Conservation (phyloP, 64 coral and sea anemone species). For the Dendronephthya gigantea region DNA sequence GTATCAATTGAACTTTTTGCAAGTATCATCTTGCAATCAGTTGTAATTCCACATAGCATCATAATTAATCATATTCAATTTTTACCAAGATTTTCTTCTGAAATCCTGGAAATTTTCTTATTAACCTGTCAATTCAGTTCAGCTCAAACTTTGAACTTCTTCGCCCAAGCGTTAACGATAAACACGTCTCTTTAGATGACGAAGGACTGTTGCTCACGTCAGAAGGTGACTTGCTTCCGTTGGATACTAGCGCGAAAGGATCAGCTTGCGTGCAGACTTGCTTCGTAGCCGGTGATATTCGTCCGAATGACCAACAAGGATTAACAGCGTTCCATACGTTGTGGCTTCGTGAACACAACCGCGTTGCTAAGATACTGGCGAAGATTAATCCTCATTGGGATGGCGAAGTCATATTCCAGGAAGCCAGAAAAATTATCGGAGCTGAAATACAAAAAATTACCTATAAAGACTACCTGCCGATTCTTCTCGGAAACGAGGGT, state of each 20-base stretch:
- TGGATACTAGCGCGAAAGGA: neutral
- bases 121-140: no score
- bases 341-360: constrained; percentile 24
- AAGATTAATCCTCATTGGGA: constrained; percentile 8
- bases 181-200: neutral
- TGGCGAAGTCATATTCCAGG: constrained; percentile 33
- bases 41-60: no score
- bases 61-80: no score
- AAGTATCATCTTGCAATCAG: no score
- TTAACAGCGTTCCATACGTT: constrained; percentile 33
- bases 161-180: no score
- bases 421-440: constrained; percentile 31
- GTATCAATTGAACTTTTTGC: no score
- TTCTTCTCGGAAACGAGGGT: neutral
- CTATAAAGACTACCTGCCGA: constrained; percentile 27
- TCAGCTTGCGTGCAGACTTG: neutral
- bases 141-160: no score
- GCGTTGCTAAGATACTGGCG: constrained; percentile 8
- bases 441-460: constrained; percentile 27
- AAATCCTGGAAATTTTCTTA: no score
- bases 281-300: no score
- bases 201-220: no score
- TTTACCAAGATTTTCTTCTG: no score
- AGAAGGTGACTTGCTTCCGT: neutral
- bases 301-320: neutral